A percentile compares a stretch with the other conserved stretches of the same genome.
These are phyloP conservation scores for Megamerina dolium DNA, from an alignment of 2,888 invertebrate genomes.

Conservation along the genomic window DNA sequence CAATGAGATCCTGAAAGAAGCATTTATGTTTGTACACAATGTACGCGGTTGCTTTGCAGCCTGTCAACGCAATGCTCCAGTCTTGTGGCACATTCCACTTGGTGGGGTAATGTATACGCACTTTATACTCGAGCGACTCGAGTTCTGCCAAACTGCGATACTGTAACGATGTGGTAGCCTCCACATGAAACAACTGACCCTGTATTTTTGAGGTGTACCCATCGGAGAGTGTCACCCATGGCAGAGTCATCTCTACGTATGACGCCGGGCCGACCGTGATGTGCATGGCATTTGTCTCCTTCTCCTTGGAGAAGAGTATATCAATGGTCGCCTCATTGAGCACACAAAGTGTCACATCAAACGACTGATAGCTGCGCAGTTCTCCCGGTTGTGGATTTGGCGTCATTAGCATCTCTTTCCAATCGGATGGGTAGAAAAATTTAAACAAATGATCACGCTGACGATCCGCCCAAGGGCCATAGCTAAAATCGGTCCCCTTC, in stretches of 20 bases:
- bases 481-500: slow-evolving; percentile 89
- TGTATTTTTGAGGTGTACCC: slow-evolving; percentile 88
- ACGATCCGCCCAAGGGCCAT: slow-evolving; percentile 98
- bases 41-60: slow-evolving; percentile 89
- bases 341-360: slow-evolving; percentile 86
- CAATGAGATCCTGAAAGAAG: slow-evolving; percentile 92
- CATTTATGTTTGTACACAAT: slow-evolving; percentile 92
- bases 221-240: slow-evolving; percentile 82
- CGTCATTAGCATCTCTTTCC: slow-evolving; percentile 72
- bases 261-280: slow-evolving; percentile 93
- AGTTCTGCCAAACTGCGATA: slow-evolving; percentile 89
- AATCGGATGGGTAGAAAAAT: slow-evolving; percentile 92
- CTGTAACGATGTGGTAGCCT: slow-evolving; percentile 91
- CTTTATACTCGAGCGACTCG: slow-evolving; percentile 89
- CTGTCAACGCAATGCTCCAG: slow-evolving; percentile 86
- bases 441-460: slow-evolving; percentile 92
- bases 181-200: slow-evolving; percentile 88
- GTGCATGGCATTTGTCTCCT: slow-evolving; percentile 94
- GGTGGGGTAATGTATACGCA: slow-evolving; percentile 75
- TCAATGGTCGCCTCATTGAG: slow-evolving; percentile 92
- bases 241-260: slow-evolving; percentile 92
- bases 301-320: slow-evolving; percentile 86
- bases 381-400: slow-evolving; percentile 82
- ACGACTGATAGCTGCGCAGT: slow-evolving; percentile 79
- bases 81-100: slow-evolving; percentile 96